phyloP scores from a whole-genome alignment of 2,888 invertebrate genomes.

The Schizotus pectinicornis region DNA sequence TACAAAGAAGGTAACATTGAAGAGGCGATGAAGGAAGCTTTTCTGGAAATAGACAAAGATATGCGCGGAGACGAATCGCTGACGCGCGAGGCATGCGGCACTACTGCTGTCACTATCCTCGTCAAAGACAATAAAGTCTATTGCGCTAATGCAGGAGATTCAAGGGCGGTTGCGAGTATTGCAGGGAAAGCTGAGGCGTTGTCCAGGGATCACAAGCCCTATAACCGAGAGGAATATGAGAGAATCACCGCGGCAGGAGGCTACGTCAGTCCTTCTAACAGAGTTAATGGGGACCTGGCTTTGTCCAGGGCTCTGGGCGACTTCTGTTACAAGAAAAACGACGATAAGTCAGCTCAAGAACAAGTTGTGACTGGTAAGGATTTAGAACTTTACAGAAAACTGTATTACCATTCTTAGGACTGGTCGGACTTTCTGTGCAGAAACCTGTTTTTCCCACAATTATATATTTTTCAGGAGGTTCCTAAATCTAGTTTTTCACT shows the following conservation, averaged over 20 bases:
- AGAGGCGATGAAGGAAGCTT: slow-evolving; percentile 82
- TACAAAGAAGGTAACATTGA: slow-evolving; percentile 84
- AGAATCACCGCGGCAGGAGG: slow-evolving; percentile 95
- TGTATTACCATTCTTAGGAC: slow-evolving; percentile 3
- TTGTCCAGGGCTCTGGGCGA: slow-evolving; percentile 96
- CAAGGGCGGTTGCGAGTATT: slow-evolving; percentile 90
- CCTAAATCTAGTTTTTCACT: no score
- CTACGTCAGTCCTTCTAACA: slow-evolving; percentile 94
- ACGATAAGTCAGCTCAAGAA: slow-evolving; percentile 83
- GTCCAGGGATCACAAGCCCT: slow-evolving; percentile 96
- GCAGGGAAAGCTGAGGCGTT: slow-evolving; percentile 77
- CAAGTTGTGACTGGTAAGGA: slow-evolving; percentile 95
- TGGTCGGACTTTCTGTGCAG: no score
- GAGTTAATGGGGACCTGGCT: slow-evolving; percentile 98
- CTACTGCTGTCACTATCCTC: slow-evolving; percentile 88
- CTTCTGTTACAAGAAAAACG: slow-evolving; percentile 94
- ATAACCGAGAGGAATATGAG: slow-evolving; percentile 78
- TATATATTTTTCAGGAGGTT: no score
- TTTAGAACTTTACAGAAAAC: slow-evolving; percentile 1
- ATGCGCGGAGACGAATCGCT: slow-evolving; percentile 90
- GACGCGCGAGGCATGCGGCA: slow-evolving; percentile 92
- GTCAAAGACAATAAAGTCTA: slow-evolving; percentile 85
- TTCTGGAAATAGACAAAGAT: slow-evolving; percentile 85
- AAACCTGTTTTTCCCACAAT: no score
- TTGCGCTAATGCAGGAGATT: slow-evolving; percentile 98